Base-by-base conservation (phyloP, 2,113 vertebrate genomes). In the Leptosomus discolor region DNA sequence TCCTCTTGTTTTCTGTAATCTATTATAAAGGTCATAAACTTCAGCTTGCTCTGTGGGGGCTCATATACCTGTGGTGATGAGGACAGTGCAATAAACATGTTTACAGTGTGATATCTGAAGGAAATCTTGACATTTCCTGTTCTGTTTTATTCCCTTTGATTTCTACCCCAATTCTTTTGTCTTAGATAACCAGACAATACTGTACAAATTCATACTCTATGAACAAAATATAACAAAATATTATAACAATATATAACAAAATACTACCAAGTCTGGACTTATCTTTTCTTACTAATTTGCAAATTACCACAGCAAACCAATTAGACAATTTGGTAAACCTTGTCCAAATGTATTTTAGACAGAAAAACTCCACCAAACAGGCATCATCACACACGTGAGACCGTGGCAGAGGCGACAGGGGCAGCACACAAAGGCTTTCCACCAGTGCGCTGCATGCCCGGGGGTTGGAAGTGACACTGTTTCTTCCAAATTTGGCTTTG, bases 401-500 rank as follows among this genome's bases (percentile, higher is more conserved):
- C n/a, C 30, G 5, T 43, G 51, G 23, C 29, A 78, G 37, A 51
- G 36, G 13, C 1, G 3, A 68, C 26, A 81, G 6, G 5, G 26
- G 10, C n/a, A 60, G 8, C 26, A 54, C 5, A 37, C 45, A 50
- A 10, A 34, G 6, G 50, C 63, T 64, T 88, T 88, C 14, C 7
- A 32, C 18, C 41, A 9, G 3, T 74, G 29, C 73, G 18, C 16
- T 87, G 18, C 24, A 29, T 29, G 26, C 13, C 43, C 77, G 13
- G 8, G 20, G 3, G 3, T 8, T 77, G 18, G 32, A 85, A 75
- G 34, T 0, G 0, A 61, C 11, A 9, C 6, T 54, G 4, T 3
- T 17, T 81, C 63, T 81, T 84, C 58, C 21, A 53, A 50, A 74
- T 77, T 46, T 74, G 24, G 11, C 8, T 80, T 73, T 84, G 8